These are phyloP conservation scores for Eupleurogrammus muticus DNA, from an alignment of 2,797 vertebrate genomes.

Conservation along the genomic window DNA sequence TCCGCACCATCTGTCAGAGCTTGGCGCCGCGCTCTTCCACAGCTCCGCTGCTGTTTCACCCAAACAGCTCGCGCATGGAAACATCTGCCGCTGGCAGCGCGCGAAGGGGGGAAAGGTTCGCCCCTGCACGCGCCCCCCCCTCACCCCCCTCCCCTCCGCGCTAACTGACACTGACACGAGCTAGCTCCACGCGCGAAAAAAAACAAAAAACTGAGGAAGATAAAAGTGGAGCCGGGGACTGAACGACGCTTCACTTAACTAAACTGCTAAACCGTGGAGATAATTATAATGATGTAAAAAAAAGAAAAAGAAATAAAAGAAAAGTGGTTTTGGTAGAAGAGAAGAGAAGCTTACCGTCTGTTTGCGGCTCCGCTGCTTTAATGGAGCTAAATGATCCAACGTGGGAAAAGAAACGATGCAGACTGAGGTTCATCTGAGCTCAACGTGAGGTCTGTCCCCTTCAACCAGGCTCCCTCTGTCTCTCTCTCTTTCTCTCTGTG, in stretches of 20 bases:
- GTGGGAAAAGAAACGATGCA: slow-evolving; percentile 53
- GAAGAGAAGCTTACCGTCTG: slow-evolving; percentile 57
- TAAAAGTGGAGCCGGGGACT: slow-evolving; percentile 25
- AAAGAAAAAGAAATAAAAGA: not conserved
- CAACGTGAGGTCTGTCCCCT: slow-evolving; percentile 71
- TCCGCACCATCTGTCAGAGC: slow-evolving; percentile 51
- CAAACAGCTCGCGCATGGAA: slow-evolving; percentile 6
- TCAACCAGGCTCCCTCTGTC: slow-evolving; percentile 51
- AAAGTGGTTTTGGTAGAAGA: slow-evolving; percentile 3
- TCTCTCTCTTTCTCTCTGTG: slow-evolving; percentile 27
- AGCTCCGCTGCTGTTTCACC: slow-evolving; percentile 10
- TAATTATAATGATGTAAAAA: not conserved
- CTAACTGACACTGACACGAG: slow-evolving; percentile 30
- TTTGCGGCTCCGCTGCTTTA: slow-evolving; percentile 23
- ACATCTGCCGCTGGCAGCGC: slow-evolving; percentile 6
- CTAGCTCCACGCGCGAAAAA: too few relatives aligned
- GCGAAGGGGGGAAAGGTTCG: slow-evolving; percentile 1
- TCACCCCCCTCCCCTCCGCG: too few relatives aligned
- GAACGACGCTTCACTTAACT: slow-evolving; percentile 2
- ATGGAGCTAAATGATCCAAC: slow-evolving; percentile 63
- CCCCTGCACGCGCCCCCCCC: not conserved
- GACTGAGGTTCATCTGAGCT: slow-evolving; percentile 72
- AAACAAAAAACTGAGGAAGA: not conserved
- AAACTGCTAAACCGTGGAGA: slow-evolving; percentile 14
- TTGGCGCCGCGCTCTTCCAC: slow-evolving; percentile 30